phyloP scores from a whole-genome alignment of 2,113 vertebrate genomes.

The Spilogale gracilis region DNA sequence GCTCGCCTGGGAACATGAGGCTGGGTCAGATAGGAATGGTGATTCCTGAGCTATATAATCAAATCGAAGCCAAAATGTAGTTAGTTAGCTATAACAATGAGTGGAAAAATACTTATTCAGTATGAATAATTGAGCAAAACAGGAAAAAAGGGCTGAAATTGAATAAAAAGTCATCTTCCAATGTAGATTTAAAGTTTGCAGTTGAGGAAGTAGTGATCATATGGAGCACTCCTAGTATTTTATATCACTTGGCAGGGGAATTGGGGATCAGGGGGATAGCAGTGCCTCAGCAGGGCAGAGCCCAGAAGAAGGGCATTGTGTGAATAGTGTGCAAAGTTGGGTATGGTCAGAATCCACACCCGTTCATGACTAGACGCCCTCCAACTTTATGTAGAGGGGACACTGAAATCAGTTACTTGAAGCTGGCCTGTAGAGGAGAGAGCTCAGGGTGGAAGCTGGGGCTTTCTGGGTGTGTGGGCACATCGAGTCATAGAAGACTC shows the following conservation, averaged over 20 bases:
- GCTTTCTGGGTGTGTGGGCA: background rate
- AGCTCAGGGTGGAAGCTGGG: background rate
- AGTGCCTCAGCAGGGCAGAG: background rate
- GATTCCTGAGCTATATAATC: background rate
- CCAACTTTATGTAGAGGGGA: background rate
- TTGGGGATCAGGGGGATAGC: background rate
- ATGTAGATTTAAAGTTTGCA: background rate
- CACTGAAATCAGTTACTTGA: background rate
- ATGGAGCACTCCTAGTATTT: background rate
- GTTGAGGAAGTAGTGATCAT: background rate
- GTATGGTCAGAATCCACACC: background rate
- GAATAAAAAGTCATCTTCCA: background rate
- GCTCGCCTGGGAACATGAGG: background rate
- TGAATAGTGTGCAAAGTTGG: background rate
- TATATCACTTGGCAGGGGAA: background rate
- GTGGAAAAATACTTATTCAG: background rate
- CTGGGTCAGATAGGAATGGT: background rate
- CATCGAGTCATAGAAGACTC: background rate
- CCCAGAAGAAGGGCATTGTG: background rate
- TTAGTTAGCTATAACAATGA: background rate
- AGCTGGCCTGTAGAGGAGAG: accelerated
- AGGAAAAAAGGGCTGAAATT: background rate
- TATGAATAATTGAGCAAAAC: background rate
- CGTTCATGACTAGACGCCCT: accelerated
- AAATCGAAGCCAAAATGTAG: background rate